These are phyloP conservation scores for Ispidina lecontei DNA, from an alignment of 2,797 vertebrate genomes.

Conservation along the genomic window DNA sequence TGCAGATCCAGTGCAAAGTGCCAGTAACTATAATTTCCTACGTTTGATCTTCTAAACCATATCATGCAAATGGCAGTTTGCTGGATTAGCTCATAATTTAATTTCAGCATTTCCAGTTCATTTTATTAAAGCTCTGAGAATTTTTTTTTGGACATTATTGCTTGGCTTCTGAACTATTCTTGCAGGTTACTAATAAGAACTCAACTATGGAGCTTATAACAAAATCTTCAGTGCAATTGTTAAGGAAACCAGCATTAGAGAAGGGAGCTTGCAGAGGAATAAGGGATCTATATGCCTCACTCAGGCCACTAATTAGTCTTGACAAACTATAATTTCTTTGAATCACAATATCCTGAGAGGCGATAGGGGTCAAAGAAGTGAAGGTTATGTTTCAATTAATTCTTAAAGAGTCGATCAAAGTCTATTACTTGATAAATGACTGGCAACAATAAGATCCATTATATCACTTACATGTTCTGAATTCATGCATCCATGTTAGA, in stretches of 20 bases:
- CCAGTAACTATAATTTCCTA: background rate
- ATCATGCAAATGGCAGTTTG: background rate
- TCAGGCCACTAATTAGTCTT: slow-evolving; percentile 35
- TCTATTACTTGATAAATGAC: background rate
- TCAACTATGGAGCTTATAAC: background rate
- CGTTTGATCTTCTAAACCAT: slow-evolving; percentile 14
- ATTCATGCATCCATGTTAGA: background rate
- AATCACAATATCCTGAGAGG: background rate
- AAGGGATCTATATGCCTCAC: background rate
- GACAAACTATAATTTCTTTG: slow-evolving; percentile 17
- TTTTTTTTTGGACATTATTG: background rate
- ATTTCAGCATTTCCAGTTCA: slow-evolving; percentile 1
- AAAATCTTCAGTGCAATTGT: background rate
- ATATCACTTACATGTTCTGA: background rate
- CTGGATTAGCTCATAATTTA: slow-evolving; percentile 48
- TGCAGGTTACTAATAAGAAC: slow-evolving; percentile 39
- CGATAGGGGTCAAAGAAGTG: background rate
- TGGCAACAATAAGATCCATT: background rate
- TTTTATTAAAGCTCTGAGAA: background rate
- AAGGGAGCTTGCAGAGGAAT: background rate
- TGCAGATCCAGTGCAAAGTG: slow-evolving; percentile 21
- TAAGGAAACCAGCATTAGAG: slow-evolving; percentile 4
- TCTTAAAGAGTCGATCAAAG: background rate
- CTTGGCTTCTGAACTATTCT: slow-evolving; percentile 5
- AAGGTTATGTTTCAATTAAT: background rate